Evolutionary conservation across 2,797 vertebrate genomes (phyloP), one percentile per base, ranked within the genome.

Genomic region (Pipistrellus pipistrellus): DNA sequence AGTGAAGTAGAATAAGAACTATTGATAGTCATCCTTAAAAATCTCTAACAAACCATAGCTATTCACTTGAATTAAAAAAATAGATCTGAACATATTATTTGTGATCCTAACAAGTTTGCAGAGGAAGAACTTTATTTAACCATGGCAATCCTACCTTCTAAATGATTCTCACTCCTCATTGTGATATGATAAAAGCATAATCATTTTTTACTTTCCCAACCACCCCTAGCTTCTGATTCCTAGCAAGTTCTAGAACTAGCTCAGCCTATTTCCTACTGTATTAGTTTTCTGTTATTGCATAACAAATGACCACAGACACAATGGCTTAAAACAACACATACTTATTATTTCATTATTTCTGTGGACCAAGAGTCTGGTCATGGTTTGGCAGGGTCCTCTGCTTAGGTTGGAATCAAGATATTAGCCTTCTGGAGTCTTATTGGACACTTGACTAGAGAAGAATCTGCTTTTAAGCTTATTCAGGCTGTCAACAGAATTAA

Each of bases 401-500:
- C 44, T 59, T 32, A 90, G 14, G 57, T 4, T 88, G 38, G 62
- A 72, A 38, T 94, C 73, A 93, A 92, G 44, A 59, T 88, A 77
- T 71, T 77, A 80, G 23, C 68, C 2, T 11, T 41, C 30, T 68
- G 18, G 38, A 87, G n/a, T 94, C 48, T 94, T 90, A 75, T 17
- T 32, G 90, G 85, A 95, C 2, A 46, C 53, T 83, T 91, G 71
- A 69, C 69, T 80, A 85, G 51, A 71, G 57, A 77, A 80, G 51
- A 92, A 90, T 72, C 59, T 95, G 48, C 17, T 93, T 96, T 95
- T 32, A 64, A 95, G 78, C 46, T 91, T 93, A 86, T 75, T 82
- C 68, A 86, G 62, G 66, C 15, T 95, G 23, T 78, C 71, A 30
- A 72, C 75, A 68, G 64, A 88, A 84, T 93, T 96, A n/a, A 96